Base-by-base conservation (phyloP, 30 jellyfish, hydroid and myxozoan genomes). In the Cassiopea xamachana region DNA sequence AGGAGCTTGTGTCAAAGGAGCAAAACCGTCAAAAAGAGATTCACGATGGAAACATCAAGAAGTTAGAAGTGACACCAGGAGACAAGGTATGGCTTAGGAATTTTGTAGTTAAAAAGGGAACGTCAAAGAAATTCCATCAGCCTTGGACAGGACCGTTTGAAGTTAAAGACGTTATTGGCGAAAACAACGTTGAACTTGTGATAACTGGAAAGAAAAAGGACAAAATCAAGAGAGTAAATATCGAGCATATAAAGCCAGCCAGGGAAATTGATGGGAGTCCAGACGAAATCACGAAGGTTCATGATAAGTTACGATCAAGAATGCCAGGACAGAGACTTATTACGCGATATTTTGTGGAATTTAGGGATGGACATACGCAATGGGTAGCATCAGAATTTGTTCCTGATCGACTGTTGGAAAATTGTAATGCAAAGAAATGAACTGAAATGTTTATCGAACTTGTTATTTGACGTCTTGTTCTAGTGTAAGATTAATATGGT, bases 341-440 rank as follows among this genome's bases (percentile, higher is more conserved):
- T 84, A 80, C 84, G 59, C 50, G 48, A 15, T 80, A 45, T 84
- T 84, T 14, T 80, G 85, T 7, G 59, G 89, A 27, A 27, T 27
- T 27, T 27, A 27, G 39, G 39, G 39, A 27, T 27, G 39, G 39
- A 27, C 39, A 27, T 60, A 82, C 87, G 64, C 87, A 82, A 68
- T 82, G 91, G 91, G 69, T 82, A 39, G 91, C 19, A 61, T 46
- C 91, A 47, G 89, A 82, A 46, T 82, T 82, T 82, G 87, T 82
- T 7, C 91, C 89, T 12, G 92, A 84, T 69, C 18, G 48, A 16
- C 64, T 84, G 46, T 58, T 84, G 8, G 92, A 84, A 70, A 88
- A 47, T 18, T 84, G 1, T 48, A 84, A 84, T 16, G 88, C 92
- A 15, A 84, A 47, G 47, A 84, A 84, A 48, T 71, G 84, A 69